phyloP scores from a whole-genome alignment of 2,888 invertebrate species.

The Sinotaia quadrata region DNA sequence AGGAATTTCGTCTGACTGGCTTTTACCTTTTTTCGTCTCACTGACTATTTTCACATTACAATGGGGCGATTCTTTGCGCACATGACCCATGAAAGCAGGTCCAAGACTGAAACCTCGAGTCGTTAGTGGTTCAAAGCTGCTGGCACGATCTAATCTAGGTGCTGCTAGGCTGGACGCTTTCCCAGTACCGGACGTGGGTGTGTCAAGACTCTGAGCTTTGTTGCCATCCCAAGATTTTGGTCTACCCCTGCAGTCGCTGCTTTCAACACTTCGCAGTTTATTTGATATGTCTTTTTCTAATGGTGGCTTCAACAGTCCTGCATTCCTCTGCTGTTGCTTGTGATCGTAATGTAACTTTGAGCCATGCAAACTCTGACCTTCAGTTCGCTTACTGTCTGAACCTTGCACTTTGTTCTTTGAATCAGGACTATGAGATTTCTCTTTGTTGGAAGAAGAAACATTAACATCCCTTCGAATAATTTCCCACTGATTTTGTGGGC shows the following conservation, averaged over 20 bases:
- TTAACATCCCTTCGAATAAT: constrained; percentile 3
- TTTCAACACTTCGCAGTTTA: constrained; percentile 2
- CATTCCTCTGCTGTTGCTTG: neutral
- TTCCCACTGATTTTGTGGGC: constrained; percentile 20
- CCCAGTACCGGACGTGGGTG: neutral
- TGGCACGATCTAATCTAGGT: constrained; percentile 21
- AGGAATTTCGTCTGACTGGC: constrained; percentile 19
- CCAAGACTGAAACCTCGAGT: neutral
- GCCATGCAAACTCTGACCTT: constrained; percentile 17
- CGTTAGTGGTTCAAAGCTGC: constrained; percentile 21
- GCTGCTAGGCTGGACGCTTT: constrained; percentile 1
- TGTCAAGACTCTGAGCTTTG: constrained; percentile 9
- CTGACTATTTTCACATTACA: constrained; percentile 5
- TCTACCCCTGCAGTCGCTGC: constrained; percentile 1
- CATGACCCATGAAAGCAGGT: neutral
- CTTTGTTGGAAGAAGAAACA: constrained; percentile 4
- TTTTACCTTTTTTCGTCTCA: neutral
- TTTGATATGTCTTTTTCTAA: neutral
- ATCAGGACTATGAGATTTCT: constrained; percentile 21
- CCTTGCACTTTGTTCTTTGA: constrained; percentile 12
- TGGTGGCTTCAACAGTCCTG: neutral
- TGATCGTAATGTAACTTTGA: neutral
- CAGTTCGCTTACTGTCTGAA: neutral
- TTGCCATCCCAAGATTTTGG: constrained; percentile 16
- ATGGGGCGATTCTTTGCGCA: neutral